A percentile compares a stretch with the other conserved stretches of the same genome.
These are phyloP conservation scores for Heliopora coerulea DNA, from an alignment of 92 coral and sea anemone genomes.

Conservation along the genomic window DNA sequence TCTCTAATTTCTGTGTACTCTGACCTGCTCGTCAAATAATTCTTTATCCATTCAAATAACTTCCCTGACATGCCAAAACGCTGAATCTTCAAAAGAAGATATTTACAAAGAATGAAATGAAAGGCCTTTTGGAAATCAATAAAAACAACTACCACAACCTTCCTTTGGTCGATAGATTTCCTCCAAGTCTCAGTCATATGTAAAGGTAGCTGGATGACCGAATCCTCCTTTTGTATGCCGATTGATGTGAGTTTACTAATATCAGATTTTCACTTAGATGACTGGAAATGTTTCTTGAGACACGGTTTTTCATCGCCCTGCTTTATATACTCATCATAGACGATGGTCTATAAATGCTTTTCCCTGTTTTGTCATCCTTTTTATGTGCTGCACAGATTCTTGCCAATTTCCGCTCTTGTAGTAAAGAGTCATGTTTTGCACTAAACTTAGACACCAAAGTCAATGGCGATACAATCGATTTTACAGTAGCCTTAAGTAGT, in stretches of 20 bases:
- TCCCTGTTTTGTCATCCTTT: no score
- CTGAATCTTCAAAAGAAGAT: constrained; percentile 44
- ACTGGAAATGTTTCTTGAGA: no score
- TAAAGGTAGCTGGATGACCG: constrained; percentile 19
- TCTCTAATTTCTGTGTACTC: constrained; percentile 23
- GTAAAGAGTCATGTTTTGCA: no score
- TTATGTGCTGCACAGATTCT: no score
- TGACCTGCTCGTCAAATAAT: constrained; percentile 21
- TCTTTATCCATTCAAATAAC: constrained; percentile 40
- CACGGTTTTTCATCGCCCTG: no score
- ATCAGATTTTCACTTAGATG: no score
- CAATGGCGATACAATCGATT: no score
- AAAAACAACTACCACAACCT: constrained; percentile 38
- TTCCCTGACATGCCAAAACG: constrained; percentile 49
- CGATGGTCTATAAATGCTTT: no score
- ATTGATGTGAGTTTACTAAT: constrained; percentile 39
- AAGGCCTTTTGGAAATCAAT: constrained; percentile 20
- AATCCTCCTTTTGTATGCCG: constrained; percentile 46
- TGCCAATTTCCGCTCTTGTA: no score
- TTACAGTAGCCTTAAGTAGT: no score
- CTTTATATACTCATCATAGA: no score
- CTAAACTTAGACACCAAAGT: no score
- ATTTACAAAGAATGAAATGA: constrained; percentile 17
- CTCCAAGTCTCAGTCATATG: constrained; percentile 45
- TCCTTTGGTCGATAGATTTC: constrained; percentile 23